phyloP scores from a whole-genome alignment of 2,888 invertebrate species.

The Emmelina monodactyla region DNA sequence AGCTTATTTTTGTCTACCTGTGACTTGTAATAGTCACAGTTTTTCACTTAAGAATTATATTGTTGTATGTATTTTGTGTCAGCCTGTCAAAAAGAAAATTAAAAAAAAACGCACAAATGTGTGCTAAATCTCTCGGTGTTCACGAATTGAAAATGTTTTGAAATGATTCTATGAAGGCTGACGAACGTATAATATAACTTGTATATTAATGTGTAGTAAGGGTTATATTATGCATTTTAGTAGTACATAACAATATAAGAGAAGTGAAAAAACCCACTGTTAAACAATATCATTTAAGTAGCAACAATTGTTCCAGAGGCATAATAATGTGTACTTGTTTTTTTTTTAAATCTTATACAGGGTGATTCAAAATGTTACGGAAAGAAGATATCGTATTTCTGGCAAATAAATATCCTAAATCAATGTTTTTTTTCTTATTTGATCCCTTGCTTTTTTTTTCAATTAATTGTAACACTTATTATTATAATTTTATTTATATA shows the following conservation, averaged over 20 bases:
- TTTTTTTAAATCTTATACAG: no score
- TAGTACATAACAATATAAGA: constrained; percentile 33
- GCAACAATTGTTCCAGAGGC: constrained; percentile 41
- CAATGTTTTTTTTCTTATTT: no score
- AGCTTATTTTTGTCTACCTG: constrained; percentile 39
- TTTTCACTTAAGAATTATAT: constrained; percentile 32
- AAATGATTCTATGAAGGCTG: constrained; percentile 31
- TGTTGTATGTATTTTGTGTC: constrained; percentile 34
- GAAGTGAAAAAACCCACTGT: constrained; percentile 31
- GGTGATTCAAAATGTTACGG: no score
- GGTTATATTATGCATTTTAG: constrained; percentile 57
- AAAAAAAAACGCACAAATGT: not conserved
- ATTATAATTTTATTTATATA: no score
- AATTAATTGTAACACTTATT: no score
- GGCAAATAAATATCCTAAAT: no score
- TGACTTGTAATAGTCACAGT: not conserved
- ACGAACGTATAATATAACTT: constrained; percentile 53
- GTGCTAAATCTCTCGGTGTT: no score
- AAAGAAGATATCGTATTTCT: no score
- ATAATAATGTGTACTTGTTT: no score
- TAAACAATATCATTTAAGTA: constrained; percentile 33
- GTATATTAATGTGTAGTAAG: constrained; percentile 49
- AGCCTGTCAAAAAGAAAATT: constrained; percentile 18
- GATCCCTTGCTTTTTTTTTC: no score
- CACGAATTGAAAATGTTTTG: no score